Percentiles rank a stretch among this genome's conserved stretches.
These are phyloP conservation scores for Noctua janthe DNA, from an alignment of 2,888 invertebrate genomes.

Conservation along the genomic window DNA sequence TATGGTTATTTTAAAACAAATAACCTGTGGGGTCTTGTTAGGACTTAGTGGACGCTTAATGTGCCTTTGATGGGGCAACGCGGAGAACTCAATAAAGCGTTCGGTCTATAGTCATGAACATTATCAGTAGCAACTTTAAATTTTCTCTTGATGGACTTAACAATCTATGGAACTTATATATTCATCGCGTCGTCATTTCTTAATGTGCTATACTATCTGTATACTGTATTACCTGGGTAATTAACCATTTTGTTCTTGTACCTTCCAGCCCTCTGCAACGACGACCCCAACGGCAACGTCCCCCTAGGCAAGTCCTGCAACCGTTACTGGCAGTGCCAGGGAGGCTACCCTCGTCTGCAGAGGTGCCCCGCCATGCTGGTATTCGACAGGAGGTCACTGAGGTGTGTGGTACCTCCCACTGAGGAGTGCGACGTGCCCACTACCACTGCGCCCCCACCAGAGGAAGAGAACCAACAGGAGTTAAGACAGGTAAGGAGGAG, in stretches of 20 bases:
- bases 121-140: not conserved
- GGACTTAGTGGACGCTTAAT: too few species aligned
- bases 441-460: slow-evolving; percentile 92
- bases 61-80: too few species aligned
- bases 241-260: not conserved
- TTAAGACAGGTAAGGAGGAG: slow-evolving; percentile 77
- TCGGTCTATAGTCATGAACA: not conserved
- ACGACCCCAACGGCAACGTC: slow-evolving; percentile 97
- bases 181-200: not conserved
- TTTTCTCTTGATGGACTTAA: not conserved
- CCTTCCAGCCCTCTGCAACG: slow-evolving; percentile 95
- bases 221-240: not conserved
- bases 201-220: not conserved
- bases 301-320: slow-evolving; percentile 98
- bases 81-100: too few species aligned
- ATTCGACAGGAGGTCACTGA: slow-evolving; percentile 95
- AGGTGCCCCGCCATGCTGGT: slow-evolving; percentile 97
- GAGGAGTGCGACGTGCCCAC: slow-evolving; percentile 97
- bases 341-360: slow-evolving; percentile 97
- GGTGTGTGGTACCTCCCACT: slow-evolving; percentile 97
- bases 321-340: slow-evolving; percentile 98
- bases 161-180: too few species aligned
- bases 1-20: too few species aligned
- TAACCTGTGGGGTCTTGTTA: too few species aligned
- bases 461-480: slow-evolving; percentile 88